Percentiles rank a stretch among this genome's conserved stretches.
Conservation (phyloP, 2,113 vertebrate species). For the Megaceryle torquata region DNA sequence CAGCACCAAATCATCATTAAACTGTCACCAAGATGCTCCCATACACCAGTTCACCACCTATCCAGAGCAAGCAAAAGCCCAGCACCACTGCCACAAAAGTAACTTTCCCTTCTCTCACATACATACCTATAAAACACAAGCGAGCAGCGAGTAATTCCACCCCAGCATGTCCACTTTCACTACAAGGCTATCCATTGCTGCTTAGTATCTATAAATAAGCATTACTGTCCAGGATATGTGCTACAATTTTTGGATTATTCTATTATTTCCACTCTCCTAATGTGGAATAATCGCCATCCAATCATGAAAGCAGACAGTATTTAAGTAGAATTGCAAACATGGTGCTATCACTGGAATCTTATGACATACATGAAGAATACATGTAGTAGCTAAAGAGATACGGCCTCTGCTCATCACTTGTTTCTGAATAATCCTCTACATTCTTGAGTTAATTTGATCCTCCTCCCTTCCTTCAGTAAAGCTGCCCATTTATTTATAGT, state of each 20-base stretch:
- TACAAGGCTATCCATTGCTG: background rate
- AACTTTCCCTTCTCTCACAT: background rate
- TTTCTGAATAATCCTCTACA: background rate
- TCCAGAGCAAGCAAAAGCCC: background rate
- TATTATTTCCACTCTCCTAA: background rate
- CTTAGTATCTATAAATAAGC: background rate
- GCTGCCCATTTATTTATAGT: background rate
- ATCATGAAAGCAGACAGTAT: background rate
- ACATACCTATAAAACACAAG: background rate
- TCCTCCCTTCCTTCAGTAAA: background rate
- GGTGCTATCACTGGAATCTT: background rate
- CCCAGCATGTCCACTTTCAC: background rate
- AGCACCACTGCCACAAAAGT: background rate
- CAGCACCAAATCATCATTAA: slow-evolving; percentile 64
- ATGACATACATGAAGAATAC: background rate
- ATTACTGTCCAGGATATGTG: background rate
- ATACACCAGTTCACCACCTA: slow-evolving; percentile 49
- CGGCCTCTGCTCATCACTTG: background rate
- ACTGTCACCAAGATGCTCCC: slow-evolving; percentile 51
- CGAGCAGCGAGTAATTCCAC: slow-evolving; percentile 14
- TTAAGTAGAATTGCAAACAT: background rate
- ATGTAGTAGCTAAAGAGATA: background rate
- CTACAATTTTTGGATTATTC: background rate
- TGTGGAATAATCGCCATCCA: background rate
- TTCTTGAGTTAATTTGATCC: background rate